Evolutionary conservation across 2,113 vertebrate species (phyloP), one percentile per base, ranked within the genome.

Genomic region (Poeciliopsis retropinna): DNA sequence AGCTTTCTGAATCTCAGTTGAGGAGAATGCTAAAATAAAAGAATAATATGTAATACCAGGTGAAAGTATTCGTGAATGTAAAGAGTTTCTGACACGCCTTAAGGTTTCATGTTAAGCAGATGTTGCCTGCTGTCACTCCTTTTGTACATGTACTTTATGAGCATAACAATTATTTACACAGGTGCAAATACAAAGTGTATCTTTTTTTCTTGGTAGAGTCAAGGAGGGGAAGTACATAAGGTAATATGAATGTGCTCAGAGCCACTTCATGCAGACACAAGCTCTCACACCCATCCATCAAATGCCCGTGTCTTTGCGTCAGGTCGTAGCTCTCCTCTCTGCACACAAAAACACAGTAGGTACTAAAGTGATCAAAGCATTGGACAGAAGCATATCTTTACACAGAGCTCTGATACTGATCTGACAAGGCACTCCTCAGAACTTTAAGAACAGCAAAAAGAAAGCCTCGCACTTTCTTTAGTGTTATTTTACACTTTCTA

Each of bases 51-150:
- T 41, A 41, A 67, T 19, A 25, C 27, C 17, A 10, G n/a, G 19
- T 4, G 34, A 27, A 17, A 63, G 12, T 14, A 37, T 37, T 37
- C 0, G 17, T n/a, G 22, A 25, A 8, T 57, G 5, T 57, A 57
- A 57, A 57, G 17, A 1, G 25, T 25, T 34, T 22, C 31, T 57
- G 72, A 72, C 61, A 47, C 19, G 0, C 51, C 74, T 54, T 60
- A 79, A 57, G 65, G 67, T 44, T 64, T 47, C 31, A 31, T 5
- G 60, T 41, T 61, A 25, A 67, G 47, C 72, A 15, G 54, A 19
- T 60, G 8, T 5, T 75, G 57, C 84, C 79, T 78, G 64, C 57
- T 34, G 67, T 72, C 67, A 54, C 70, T 83, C 70, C 78, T 73
- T 86, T 79, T 72, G 80, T 81, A 79, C 65, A 70, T 70, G 2